phyloP scores from a whole-genome alignment of 2,888 invertebrate genomes.

The Linyphia triangularis region DNA sequence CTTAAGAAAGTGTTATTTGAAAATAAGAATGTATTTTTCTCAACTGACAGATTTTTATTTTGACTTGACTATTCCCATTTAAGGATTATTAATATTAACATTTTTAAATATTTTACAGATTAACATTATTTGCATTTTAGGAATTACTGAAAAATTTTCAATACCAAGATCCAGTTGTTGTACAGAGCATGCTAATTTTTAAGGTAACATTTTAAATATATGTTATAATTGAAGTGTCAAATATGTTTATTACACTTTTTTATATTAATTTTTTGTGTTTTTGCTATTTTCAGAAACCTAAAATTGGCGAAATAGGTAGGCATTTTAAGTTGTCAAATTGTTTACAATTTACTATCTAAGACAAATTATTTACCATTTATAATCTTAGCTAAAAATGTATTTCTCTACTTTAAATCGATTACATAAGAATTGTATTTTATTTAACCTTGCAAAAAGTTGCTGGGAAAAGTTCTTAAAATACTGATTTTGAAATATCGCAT shows the following conservation, averaged over 20 bases:
- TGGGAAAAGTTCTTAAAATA: too few species aligned
- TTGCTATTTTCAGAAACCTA: constrained; percentile 48
- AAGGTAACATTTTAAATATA: constrained; percentile 23
- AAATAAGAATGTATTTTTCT: too few species aligned
- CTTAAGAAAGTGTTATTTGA: too few species aligned
- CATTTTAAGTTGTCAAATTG: background rate
- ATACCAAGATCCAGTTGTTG: constrained; percentile 49
- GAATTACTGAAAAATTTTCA: constrained; percentile 43
- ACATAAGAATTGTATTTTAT: too few species aligned
- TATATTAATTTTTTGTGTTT: background rate
- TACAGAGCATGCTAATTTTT: constrained; percentile 63
- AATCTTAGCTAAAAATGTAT: too few species aligned
- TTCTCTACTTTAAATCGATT: too few species aligned
- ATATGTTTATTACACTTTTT: background rate
- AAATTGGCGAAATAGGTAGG: constrained; percentile 62
- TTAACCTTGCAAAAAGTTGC: too few species aligned
- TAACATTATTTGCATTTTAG: constrained; percentile 45
- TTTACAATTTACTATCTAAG: background rate
- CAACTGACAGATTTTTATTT: too few species aligned
- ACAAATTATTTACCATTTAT: background rate
- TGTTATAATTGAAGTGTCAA: background rate
- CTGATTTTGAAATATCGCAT: too few species aligned
- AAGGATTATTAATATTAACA: too few species aligned
- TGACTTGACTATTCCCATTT: too few species aligned
- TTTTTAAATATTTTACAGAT: too few species aligned